Base-by-base conservation (phyloP, 2,888 invertebrate species). In the Drosophila cognata region DNA sequence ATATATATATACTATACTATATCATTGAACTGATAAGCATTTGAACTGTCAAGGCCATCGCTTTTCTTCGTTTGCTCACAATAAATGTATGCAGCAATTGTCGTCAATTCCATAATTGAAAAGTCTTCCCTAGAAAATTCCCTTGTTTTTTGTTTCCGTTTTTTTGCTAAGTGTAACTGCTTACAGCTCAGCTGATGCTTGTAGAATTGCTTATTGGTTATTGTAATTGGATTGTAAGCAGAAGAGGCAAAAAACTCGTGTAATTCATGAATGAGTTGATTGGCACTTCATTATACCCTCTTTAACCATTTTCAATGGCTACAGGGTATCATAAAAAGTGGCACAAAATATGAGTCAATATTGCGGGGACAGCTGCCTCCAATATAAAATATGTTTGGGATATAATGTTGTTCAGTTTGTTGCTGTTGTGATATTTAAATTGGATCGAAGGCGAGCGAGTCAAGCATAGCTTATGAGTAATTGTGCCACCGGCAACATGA, bases 351-450 rank as follows among this genome's bases (percentile, higher is more conserved):
- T 71, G 74, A 74, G 74, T 73, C 70, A 81, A 77, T 69, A 36
- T 55, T 81, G 85, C 81, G 85, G 85, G 90, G 90, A 90, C 86
- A 81, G 90, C 74, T 80, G 76, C 90, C 85, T 89, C 78, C 84
- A 77, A 72, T 68, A 59, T 73, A 82, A 83, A 85, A 89, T 79
- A 77, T 61, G 72, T 68, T 48, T 25, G n/a, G 66, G 41, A 59
- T 51, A 59, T 68, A 35, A 18, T 56, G 33, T 60, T 51, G 65
- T 64, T 60, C 52, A 35, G 56, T 70, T 43, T 43, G 16, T 55
- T 52, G 41, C 11, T 58, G 31, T 72, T 59, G 46, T 67, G 53
- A 29, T 76, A 71, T 82, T 73, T 68, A 77, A 76, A 80, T 76
- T 68, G 64, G 59, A 68, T 58, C 29, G 77, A 82, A 80, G 82